Conservation (phyloP, 92 coral and sea anemone genomes). For the Phymanthus crucifer region DNA sequence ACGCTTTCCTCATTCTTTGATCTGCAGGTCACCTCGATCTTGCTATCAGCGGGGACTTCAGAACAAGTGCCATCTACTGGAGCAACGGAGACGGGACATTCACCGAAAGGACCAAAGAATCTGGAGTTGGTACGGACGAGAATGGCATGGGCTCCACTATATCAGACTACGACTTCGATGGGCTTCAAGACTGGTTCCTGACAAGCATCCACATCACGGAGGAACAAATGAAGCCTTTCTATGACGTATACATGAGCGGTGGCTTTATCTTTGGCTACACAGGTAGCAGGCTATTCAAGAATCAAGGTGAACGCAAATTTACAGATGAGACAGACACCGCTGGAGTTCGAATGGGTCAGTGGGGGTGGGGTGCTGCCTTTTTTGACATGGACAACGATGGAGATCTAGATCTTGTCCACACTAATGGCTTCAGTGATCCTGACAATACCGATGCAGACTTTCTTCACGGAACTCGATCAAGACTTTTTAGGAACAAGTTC, state of each 20-base stretch:
- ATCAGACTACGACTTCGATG: slow-evolving; percentile 90
- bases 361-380: slow-evolving; percentile 99
- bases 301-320: slow-evolving; percentile 84
- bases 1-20: not conserved
- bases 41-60: slow-evolving; percentile 83
- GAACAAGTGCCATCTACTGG: slow-evolving; percentile 92
- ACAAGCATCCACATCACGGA: slow-evolving; percentile 87
- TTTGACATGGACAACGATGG: slow-evolving; percentile 98
- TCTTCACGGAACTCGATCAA: slow-evolving; percentile 89
- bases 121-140: slow-evolving; percentile 90
- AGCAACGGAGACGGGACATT: slow-evolving; percentile 95
- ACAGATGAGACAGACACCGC: slow-evolving; percentile 80
- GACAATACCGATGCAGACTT: slow-evolving; percentile 97
- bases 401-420: slow-evolving; percentile 89
- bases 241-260: slow-evolving; percentile 88
- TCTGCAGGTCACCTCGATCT: slow-evolving; percentile 72
- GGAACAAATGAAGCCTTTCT: slow-evolving; percentile 89
- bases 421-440: slow-evolving; percentile 96
- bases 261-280: slow-evolving; percentile 95
- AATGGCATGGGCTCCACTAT: slow-evolving; percentile 99
- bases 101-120: slow-evolving; percentile 68
- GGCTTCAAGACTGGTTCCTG: slow-evolving; percentile 94
- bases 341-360: slow-evolving; percentile 85
- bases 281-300: slow-evolving; percentile 84
- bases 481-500: slow-evolving; percentile 71